Evolutionary conservation across 2,113 vertebrate genomes (phyloP), one percentile per base, ranked within the genome.

Genomic region (Lanius ludovicianus): DNA sequence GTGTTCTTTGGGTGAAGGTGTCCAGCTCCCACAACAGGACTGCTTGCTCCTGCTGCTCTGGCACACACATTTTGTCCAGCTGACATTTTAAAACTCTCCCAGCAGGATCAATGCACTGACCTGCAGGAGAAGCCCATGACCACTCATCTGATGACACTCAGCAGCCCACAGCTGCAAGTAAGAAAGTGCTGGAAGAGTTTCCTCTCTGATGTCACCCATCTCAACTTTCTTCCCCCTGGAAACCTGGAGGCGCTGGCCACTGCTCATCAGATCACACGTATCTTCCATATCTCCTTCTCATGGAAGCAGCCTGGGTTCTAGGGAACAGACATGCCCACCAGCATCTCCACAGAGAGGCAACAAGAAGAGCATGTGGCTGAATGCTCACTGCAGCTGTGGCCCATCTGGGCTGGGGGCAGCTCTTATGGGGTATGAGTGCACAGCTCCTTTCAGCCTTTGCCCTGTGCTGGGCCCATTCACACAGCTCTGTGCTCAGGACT

Each of bases 371-470:
- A 3, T 37, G 30, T 21, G 59, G 22, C n/a, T 79, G 47, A 14
- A 25, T 57, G n/a, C 35, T 18, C 1, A 0, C 15, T 56, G 28
- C 23, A 63, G 9, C 16, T 0, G 2, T 18, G 24, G 23, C 16
- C 16, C n/a, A 8, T 22, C 33, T 53, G 47, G 24, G 49, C n/a
- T 50, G 57, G 17, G 9, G 15, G 9, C 23, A 63, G 39, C 4
- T 47, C 30, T 18, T 69, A 6, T 0, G 14, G 60, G 12, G 15
- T 42, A 15, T 24, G 21, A 82, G 7, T 6, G 31, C 39, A 11
- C 7, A n/a, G 59, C 6, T 56, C 33, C 73, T 67, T 67, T 57
- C 42, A 67, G 57, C 37, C 53, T 44, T 31, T 67, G 10, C 44
- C 69, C 23, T 28, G 23, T 46, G 41, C 49, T 25, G 27, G 31